A percentile compares a stretch with the other conserved stretches of the same genome.
Evolutionary conservation across 2,113 vertebrate species (phyloP).

Genomic region (Rhinoderma darwinii): DNA sequence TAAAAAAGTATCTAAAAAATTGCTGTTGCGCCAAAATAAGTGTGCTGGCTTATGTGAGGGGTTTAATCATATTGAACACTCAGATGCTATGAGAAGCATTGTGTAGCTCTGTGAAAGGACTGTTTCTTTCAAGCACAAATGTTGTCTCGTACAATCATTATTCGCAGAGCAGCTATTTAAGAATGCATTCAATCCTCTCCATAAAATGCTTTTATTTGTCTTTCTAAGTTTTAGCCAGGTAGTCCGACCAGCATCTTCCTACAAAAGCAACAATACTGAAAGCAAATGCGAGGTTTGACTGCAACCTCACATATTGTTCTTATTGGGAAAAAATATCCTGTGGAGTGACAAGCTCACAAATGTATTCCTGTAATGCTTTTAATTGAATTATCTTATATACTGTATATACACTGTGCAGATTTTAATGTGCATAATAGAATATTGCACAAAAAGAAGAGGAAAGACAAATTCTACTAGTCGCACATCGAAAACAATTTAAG

Average conservation of each 20-base stretch:
- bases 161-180: conserved; percentile 31
- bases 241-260: not conserved
- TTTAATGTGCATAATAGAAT: not conserved
- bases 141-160: conserved; percentile 41
- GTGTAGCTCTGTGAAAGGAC: conserved; percentile 18
- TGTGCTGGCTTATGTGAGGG: conserved; percentile 32
- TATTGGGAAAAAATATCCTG: not conserved
- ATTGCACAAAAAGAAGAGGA: too few relatives aligned
- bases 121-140: conserved; percentile 46
- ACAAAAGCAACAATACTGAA: not conserved
- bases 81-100: conserved; percentile 33
- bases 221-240: not conserved
- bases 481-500: too few relatives aligned
- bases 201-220: conserved; percentile 40
- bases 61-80: conserved; percentile 34
- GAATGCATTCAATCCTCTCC: conserved; percentile 15
- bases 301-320: not conserved
- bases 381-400: not conserved
- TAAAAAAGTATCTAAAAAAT: conserved; percentile 52
- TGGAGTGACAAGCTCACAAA: not conserved
- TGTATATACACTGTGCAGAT: not conserved
- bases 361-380: not conserved
- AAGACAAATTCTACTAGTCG: too few relatives aligned
- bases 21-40: conserved; percentile 53
- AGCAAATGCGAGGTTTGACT: not conserved